Percentiles rank a stretch among this genome's conserved stretches.
Conservation (phyloP, 1,140 invertebrate genomes). For the Drosophila bocki region DNA sequence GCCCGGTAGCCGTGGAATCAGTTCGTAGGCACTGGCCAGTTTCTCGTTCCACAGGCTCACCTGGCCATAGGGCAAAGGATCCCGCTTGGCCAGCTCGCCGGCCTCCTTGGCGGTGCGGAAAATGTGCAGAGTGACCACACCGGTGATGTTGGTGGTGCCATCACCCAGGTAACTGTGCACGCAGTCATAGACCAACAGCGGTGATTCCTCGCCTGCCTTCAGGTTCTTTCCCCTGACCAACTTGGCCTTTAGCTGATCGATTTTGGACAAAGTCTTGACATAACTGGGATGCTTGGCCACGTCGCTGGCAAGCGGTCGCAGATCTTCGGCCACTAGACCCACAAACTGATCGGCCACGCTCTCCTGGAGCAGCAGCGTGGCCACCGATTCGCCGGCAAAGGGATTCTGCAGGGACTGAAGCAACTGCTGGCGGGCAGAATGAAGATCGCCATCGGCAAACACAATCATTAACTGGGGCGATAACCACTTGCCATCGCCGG, state of each 20-base stretch:
- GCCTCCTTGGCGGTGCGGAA: conserved; percentile 80
- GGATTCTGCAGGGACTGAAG: conserved; percentile 61
- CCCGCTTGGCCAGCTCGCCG: conserved; percentile 52
- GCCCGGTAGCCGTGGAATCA: conserved; percentile 44
- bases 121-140: conserved; percentile 64
- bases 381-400: conserved; percentile 46
- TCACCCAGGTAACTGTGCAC: conserved; percentile 66
- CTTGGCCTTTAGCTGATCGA: conserved; percentile 61
- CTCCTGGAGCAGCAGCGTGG: conserved; percentile 71
- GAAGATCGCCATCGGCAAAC: conserved; percentile 65
- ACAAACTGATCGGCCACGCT: conserved; percentile 56
- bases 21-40: conserved; percentile 68
- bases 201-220: conserved; percentile 40
- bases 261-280: conserved; percentile 35
- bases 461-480: conserved; percentile 56
- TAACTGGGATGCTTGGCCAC: conserved; percentile 43
- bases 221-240: conserved; percentile 36
- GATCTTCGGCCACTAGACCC: conserved; percentile 25
- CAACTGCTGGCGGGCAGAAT: conserved; percentile 65
- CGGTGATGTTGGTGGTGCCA: conserved; percentile 35
- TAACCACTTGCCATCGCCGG: neutral
- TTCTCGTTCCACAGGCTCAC: conserved; percentile 80
- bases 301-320: conserved; percentile 33
- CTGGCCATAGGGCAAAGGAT: conserved; percentile 46
- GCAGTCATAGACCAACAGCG: conserved; percentile 65